Percentiles rank a stretch among this genome's conserved stretches.
These are phyloP conservation scores for Percopsis omiscomaycus DNA, from an alignment of 2,797 vertebrate genomes.

Conservation along the genomic window DNA sequence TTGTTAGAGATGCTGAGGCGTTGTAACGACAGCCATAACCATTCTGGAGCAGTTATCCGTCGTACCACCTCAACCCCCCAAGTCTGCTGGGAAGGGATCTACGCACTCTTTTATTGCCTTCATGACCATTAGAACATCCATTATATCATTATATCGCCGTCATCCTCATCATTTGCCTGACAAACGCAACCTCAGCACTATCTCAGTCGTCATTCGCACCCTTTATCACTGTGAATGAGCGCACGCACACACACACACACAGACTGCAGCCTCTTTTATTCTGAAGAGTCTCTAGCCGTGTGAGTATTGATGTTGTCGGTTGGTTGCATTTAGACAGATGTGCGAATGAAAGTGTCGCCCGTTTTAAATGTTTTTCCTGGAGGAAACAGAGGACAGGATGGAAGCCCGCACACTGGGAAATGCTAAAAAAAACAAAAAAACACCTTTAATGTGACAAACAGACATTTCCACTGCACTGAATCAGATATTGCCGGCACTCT, in stretches of 20 bases:
- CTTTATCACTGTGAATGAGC: background rate
- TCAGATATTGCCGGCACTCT: too few species aligned
- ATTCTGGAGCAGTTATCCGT: slow-evolving; percentile 55
- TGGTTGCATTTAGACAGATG: background rate
- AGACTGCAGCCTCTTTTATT: slow-evolving; percentile 5
- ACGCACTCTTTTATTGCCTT: slow-evolving; percentile 64
- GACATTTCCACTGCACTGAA: too few species aligned
- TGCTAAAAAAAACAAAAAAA: too few species aligned
- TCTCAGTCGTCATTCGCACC: background rate
- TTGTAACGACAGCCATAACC: slow-evolving; percentile 69
- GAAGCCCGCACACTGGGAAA: too few species aligned
- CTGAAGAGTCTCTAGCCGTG: background rate
- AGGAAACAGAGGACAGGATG: too few species aligned
- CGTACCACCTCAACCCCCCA: slow-evolving; percentile 46
- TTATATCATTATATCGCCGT: slow-evolving; percentile 59
- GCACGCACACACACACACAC: background rate
- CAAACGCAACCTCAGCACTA: slow-evolving; percentile 53
- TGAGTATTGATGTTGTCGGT: background rate
- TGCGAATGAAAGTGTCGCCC: background rate
- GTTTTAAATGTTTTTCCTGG: too few species aligned
- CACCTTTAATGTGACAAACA: too few species aligned
- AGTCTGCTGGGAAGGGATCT: slow-evolving; percentile 54
- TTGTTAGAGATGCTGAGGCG: slow-evolving; percentile 68
- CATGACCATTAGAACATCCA: slow-evolving; percentile 63
- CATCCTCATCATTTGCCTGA: slow-evolving; percentile 64